Percentiles rank a stretch among this genome's conserved stretches.
Evolutionary conservation across 1,140 invertebrate species (phyloP).

Genomic region (Helicorthomorpha holstii): DNA sequence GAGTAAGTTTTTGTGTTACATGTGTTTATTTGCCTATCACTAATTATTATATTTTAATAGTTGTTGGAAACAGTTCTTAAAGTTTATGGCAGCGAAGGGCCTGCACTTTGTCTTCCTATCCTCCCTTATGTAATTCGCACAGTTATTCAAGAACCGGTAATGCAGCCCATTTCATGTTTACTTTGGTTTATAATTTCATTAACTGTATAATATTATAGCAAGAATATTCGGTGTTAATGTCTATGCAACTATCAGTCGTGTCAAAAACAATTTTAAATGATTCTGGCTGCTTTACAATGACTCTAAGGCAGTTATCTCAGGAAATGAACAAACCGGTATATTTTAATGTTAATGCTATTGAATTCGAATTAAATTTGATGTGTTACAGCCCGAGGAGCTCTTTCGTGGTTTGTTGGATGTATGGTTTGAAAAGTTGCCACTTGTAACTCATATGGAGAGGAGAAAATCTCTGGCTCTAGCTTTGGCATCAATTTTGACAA

Average conservation of each 20-base stretch:
- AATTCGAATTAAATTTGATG: background rate
- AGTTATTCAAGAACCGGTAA: conserved; percentile 40
- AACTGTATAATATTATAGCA: conserved; percentile 16
- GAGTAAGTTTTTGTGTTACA: conserved; percentile 27
- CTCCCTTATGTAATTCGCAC: conserved; percentile 25
- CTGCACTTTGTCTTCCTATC: conserved; percentile 22
- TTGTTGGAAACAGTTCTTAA: conserved; percentile 24
- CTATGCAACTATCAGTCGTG: conserved; percentile 55
- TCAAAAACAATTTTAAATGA: conserved; percentile 57
- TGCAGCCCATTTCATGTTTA: conserved; percentile 36
- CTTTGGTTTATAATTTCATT: conserved; percentile 3
- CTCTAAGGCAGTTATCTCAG: conserved; percentile 18
- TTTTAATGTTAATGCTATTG: conserved; percentile 3
- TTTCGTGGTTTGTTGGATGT: conserved; percentile 49
- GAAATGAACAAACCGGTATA: conserved; percentile 19
- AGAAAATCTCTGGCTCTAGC: conserved; percentile 67
- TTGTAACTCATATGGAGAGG: conserved; percentile 55
- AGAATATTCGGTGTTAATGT: conserved; percentile 50
- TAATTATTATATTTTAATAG: conserved; percentile 12
- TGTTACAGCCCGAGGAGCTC: conserved; percentile 27
- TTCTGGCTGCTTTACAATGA: conserved; percentile 30
- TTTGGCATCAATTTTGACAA: conserved; percentile 46
- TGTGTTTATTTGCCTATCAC: background rate
- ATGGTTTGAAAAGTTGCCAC: conserved; percentile 61
- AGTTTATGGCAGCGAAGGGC: conserved; percentile 23